Conservation (phyloP, 2,888 invertebrate species). For the Ennomos erosarius region DNA sequence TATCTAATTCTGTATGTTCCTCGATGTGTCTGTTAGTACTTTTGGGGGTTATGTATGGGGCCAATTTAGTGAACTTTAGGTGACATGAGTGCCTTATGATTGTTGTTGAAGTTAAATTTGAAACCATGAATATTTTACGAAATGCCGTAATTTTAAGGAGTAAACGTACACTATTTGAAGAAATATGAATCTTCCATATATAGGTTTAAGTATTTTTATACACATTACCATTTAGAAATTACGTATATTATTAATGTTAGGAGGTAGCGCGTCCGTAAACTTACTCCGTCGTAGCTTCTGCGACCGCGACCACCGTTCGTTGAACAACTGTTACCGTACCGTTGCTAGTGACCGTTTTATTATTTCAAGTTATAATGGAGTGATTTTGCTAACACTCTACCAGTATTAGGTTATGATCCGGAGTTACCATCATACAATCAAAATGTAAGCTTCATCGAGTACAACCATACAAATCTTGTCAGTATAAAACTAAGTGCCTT, state of each 20-base stretch:
- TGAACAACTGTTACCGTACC: not conserved
- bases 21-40: conserved; percentile 59
- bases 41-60: conserved; percentile 63
- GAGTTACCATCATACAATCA: conserved; percentile 85
- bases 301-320: not conserved
- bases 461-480: conserved; percentile 81
- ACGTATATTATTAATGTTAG: conserved; percentile 55
- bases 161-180: conserved; percentile 44
- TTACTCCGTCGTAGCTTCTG: conserved; percentile 46
- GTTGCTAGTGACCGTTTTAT: conserved; percentile 12
- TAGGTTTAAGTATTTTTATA: conserved; percentile 74
- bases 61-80: conserved; percentile 62
- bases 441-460: conserved; percentile 78
- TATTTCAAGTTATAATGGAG: conserved; percentile 47
- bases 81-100: conserved; percentile 74
- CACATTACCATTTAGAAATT: conserved; percentile 83
- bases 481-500: conserved; percentile 83
- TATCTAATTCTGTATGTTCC: conserved; percentile 66
- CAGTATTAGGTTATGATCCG: conserved; percentile 67
- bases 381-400: conserved; percentile 63
- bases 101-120: conserved; percentile 54
- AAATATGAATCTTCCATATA: conserved; percentile 77
- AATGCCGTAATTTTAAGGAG: conserved; percentile 35
- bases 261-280: conserved; percentile 58
- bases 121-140: conserved; percentile 43